These are phyloP conservation scores for Brevimyrus niger DNA, from an alignment of 2,113 vertebrate species.

Conservation along the genomic window DNA sequence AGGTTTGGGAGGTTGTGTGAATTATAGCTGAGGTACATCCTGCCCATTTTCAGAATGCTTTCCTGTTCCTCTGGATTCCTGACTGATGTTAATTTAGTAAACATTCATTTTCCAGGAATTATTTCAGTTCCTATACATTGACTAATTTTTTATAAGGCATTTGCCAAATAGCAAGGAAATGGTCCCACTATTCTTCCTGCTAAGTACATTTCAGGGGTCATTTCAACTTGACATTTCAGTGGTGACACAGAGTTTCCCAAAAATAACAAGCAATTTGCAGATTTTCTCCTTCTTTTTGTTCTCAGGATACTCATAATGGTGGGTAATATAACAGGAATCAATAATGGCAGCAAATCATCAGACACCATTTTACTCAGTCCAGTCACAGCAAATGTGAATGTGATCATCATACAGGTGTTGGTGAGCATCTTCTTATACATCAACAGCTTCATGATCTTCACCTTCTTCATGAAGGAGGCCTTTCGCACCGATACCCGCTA, in stretches of 20 bases:
- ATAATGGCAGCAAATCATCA: neutral
- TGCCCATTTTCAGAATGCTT: neutral
- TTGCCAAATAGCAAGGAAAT: neutral
- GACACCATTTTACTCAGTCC: neutral
- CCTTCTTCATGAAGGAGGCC: neutral
- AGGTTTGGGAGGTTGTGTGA: neutral
- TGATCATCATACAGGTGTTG: neutral
- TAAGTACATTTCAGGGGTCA: neutral
- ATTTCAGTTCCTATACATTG: neutral
- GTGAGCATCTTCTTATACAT: neutral
- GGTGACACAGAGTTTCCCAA: neutral
- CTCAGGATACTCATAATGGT: neutral
- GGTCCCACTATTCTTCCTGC: neutral
- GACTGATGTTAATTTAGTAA: too few relatives aligned
- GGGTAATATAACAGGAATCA: neutral
- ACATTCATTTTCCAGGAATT: neutral
- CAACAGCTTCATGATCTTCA: neutral
- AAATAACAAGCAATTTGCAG: neutral
- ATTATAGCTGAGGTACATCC: neutral
- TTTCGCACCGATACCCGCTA: neutral
- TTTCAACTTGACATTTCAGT: neutral
- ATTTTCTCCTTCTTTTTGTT: neutral
- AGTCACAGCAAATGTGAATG: too few relatives aligned
- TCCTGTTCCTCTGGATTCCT: neutral
- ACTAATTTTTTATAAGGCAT: neutral